phyloP scores from a whole-genome alignment of 2,888 invertebrate species.

The Ophion ellenae region DNA sequence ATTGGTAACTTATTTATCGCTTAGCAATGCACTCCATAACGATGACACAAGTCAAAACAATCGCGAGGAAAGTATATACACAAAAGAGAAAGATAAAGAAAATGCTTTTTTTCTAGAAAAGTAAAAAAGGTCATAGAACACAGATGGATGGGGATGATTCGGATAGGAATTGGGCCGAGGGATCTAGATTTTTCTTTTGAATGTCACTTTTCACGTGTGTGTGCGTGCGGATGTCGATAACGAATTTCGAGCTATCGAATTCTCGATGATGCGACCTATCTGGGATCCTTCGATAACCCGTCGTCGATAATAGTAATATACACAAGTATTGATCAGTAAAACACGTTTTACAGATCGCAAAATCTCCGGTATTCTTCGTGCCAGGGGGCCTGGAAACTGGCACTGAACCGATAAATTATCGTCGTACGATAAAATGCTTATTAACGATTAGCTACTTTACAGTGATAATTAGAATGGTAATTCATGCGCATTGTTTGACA shows the following conservation, averaged over 20 bases:
- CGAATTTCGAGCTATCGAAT: neutral
- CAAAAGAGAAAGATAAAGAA: too few species aligned
- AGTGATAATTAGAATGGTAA: neutral
- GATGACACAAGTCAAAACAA: too few species aligned
- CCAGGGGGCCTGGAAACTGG: neutral
- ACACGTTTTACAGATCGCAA: neutral
- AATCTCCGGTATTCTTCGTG: neutral
- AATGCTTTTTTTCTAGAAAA: too few species aligned
- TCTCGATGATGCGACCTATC: neutral
- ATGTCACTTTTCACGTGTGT: neutral
- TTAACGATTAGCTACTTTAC: neutral
- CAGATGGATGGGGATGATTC: too few species aligned
- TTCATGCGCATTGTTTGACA: constrained; percentile 5
- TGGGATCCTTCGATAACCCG: neutral
- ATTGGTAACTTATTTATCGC: too few species aligned
- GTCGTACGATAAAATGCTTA: neutral
- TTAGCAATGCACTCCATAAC: too few species aligned
- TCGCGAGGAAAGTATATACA: too few species aligned
- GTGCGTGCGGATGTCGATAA: neutral
- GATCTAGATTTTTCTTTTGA: too few species aligned
- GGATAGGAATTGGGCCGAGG: too few species aligned
- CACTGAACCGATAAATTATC: constrained; percentile 9
- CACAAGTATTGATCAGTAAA: neutral
- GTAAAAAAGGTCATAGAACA: too few species aligned
- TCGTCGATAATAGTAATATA: neutral